phyloP scores from a whole-genome alignment of 2,888 invertebrate genomes.

The Latrodectus elegans region DNA sequence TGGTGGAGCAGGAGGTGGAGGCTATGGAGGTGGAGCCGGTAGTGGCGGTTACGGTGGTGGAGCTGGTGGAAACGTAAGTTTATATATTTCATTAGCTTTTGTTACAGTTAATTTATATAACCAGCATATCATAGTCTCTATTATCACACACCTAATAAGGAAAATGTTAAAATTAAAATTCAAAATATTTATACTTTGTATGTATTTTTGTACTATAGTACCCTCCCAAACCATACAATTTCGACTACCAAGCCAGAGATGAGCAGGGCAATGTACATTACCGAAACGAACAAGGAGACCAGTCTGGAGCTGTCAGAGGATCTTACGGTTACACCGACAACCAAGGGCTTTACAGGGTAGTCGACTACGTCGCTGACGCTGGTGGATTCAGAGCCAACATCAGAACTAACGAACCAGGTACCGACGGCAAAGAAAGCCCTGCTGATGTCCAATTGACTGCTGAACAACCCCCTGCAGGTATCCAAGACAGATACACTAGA shows the following conservation, averaged over 20 bases:
- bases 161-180: too few relatives aligned
- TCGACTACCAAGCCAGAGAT: slow-evolving; percentile 65
- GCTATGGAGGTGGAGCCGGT: neutral
- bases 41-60: neutral
- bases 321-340: slow-evolving; percentile 66
- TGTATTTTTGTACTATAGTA: slow-evolving; percentile 13
- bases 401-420: slow-evolving; percentile 67
- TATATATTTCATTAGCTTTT: too few relatives aligned
- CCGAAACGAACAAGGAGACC: slow-evolving; percentile 67
- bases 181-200: neutral
- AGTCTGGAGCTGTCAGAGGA: slow-evolving; percentile 55
- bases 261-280: slow-evolving; percentile 68
- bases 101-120: too few relatives aligned
- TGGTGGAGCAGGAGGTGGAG: slow-evolving; percentile 1
- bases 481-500: slow-evolving; percentile 63
- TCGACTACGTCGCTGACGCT: slow-evolving; percentile 67
- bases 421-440: slow-evolving; percentile 58
- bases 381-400: slow-evolving; percentile 64
- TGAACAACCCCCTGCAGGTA: slow-evolving; percentile 64
- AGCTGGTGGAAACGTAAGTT: slow-evolving; percentile 13
- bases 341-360: slow-evolving; percentile 66
- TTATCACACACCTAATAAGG: too few relatives aligned
- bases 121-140: too few relatives aligned
- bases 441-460: slow-evolving; percentile 65
- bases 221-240: slow-evolving; percentile 65